These are phyloP conservation scores for Amphiura filiformis DNA, from an alignment of 35 echinoderm and acorn worm species.

Conservation along the genomic window DNA sequence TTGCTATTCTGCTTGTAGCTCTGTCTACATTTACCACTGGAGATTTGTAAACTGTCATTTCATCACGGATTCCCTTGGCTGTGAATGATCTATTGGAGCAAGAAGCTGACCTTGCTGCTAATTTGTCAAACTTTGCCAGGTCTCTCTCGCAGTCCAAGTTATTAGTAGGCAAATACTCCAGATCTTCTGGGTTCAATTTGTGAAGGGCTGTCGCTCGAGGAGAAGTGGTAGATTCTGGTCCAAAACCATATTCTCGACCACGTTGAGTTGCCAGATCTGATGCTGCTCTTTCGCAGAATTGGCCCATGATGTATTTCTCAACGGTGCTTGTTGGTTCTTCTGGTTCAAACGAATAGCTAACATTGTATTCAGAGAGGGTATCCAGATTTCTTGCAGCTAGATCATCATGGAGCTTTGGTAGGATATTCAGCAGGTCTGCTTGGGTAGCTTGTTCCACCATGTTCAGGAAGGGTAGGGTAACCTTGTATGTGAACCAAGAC, in stretches of 20 bases:
- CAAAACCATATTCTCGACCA: constrained; percentile 19
- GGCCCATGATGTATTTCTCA: neutral
- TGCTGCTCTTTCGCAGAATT: constrained; percentile 15
- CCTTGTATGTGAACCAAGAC: constrained; percentile 23
- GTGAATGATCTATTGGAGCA: constrained; percentile 6
- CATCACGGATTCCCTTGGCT: constrained; percentile 20
- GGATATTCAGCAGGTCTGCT: neutral
- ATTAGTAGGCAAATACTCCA: neutral
- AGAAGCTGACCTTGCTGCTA: neutral
- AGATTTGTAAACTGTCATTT: constrained; percentile 25
- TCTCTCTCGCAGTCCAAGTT: constrained; percentile 26
- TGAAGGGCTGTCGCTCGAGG: neutral
- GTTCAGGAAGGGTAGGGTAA: constrained; percentile 20
- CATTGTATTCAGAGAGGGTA: neutral
- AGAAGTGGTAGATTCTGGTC: neutral
- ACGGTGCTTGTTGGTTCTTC: neutral
- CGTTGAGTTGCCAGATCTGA: constrained; percentile 17
- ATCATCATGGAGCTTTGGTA: neutral
- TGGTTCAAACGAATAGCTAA: constrained; percentile 1
- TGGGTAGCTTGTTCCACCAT: constrained; percentile 16
- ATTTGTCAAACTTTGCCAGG: neutral
- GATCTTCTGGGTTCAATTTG: neutral
- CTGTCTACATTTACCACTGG: neutral
- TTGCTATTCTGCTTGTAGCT: neutral
- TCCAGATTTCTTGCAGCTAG: neutral